Evolutionary conservation across 2,797 vertebrate genomes (phyloP).

Genomic region (Sebastes cheni): DNA sequence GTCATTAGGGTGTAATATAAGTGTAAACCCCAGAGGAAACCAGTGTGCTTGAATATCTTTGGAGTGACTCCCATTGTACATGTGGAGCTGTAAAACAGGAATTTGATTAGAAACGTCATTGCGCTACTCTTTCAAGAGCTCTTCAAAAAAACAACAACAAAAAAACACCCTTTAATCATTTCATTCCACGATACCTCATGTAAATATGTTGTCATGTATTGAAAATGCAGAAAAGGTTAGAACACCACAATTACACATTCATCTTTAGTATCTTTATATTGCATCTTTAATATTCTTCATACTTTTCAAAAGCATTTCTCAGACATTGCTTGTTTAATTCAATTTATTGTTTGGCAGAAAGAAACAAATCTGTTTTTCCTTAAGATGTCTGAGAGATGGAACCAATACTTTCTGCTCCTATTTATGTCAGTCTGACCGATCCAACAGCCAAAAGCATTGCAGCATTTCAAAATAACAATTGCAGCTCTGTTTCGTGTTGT

Average conservation of each 20-base stretch:
- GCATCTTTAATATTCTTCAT: not conserved
- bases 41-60: not conserved
- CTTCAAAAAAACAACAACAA: not conserved
- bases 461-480: not conserved
- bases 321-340: not conserved
- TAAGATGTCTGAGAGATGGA: conserved; percentile 10
- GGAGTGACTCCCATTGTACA: not conserved
- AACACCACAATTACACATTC: not conserved
- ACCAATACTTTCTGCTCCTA: not conserved
- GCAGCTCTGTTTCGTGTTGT: not conserved
- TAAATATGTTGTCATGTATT: not conserved
- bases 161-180: not conserved
- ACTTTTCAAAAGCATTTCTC: not conserved
- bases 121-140: not conserved
- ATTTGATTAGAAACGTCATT: not conserved
- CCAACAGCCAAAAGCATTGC: not conserved
- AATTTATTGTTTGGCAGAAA: conserved; percentile 7
- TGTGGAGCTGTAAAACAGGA: not conserved
- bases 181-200: not conserved
- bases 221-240: not conserved
- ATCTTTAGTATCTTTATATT: not conserved
- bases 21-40: not conserved
- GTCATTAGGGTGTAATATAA: not conserved
- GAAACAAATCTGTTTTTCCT: conserved; percentile 9
- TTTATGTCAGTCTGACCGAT: not conserved